phyloP scores from a whole-genome alignment of 2,797 vertebrate species.

The Ptychobarbus kaznakovi region DNA sequence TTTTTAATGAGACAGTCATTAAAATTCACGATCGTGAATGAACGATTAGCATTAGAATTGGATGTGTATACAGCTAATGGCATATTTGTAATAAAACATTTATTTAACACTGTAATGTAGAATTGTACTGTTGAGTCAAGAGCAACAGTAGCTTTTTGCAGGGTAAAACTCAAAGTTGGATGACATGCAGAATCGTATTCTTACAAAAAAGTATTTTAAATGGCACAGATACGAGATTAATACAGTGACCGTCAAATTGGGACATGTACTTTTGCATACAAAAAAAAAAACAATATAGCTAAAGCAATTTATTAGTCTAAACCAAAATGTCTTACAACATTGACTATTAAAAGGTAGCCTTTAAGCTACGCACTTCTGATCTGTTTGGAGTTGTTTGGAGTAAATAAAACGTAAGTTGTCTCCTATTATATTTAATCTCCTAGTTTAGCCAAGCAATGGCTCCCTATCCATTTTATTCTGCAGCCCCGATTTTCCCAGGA shows the following conservation, averaged over 20 bases:
- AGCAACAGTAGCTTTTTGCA: neutral
- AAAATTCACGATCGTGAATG: neutral
- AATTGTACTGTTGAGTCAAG: neutral
- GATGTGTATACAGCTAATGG: neutral
- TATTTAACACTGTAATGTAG: neutral
- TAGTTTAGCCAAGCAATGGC: neutral
- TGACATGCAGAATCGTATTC: neutral
- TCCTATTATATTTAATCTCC: neutral
- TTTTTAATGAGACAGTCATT: neutral
- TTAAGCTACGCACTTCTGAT: neutral
- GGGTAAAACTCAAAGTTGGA: neutral
- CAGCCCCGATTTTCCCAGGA: slow-evolving; percentile 4
- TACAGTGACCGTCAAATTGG: neutral
- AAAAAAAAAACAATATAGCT: neutral
- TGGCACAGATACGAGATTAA: neutral
- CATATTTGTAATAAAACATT: neutral
- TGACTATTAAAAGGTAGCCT: neutral
- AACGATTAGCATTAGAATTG: neutral
- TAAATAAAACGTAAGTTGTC: neutral
- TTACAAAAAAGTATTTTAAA: neutral
- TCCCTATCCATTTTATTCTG: neutral
- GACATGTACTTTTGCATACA: neutral
- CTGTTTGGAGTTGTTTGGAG: neutral
- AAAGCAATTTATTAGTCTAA: neutral
- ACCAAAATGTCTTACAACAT: neutral